phyloP scores from a whole-genome alignment of 2,888 invertebrate genomes.

The Oxytorus armatus region DNA sequence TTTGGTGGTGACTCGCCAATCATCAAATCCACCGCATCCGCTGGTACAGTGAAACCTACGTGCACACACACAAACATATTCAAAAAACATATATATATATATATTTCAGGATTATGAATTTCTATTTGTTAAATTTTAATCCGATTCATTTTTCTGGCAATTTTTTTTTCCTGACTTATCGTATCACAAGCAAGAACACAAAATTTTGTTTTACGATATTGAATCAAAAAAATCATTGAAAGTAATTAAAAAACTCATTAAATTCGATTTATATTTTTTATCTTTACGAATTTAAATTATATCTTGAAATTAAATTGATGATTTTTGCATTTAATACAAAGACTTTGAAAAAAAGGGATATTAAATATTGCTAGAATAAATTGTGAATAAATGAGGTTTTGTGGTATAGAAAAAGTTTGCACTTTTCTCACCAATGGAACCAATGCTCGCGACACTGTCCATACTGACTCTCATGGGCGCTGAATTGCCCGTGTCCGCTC shows the following conservation, averaged over 20 bases:
- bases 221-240: neutral
- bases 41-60: constrained; percentile 69
- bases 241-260: no score
- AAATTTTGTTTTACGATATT: no score
- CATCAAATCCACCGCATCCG: constrained; percentile 74
- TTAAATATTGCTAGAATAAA: neutral
- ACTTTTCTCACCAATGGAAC: constrained; percentile 65
- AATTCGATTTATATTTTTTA: no score
- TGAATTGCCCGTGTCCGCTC: constrained; percentile 80
- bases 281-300: no score
- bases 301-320: no score
- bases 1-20: constrained; percentile 71
- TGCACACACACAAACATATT: no score
- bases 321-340: no score
- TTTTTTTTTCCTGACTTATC: no score
- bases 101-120: neutral
- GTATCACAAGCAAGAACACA: neutral
- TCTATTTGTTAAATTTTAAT: no score
- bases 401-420: constrained; percentile 12
- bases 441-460: constrained; percentile 71
- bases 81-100: no score
- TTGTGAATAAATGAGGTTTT: neutral
- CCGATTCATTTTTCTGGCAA: no score
- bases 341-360: neutral
- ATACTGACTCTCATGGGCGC: constrained; percentile 66